Evolutionary conservation across 2,888 invertebrate species (phyloP), one percentile per base, ranked within the genome.

Genomic region (Drosophila melanosoma): DNA sequence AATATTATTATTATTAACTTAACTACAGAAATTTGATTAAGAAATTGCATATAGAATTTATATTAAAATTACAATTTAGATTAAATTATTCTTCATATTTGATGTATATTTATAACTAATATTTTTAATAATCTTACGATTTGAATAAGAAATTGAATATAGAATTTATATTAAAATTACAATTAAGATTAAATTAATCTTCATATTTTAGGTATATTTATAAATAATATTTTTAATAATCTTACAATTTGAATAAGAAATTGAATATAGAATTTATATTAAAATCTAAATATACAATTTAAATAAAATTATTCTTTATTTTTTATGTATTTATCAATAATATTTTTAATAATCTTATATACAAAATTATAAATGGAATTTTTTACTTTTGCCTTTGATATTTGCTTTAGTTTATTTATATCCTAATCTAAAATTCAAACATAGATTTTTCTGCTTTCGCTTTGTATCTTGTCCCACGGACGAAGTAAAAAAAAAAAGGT

Each of bases 311-410:
- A 12, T 20, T 45, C 20, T 3, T 7, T 3, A 45, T 45, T 45
- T 6, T 12, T 1, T 7, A 20, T 20, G 12, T 20, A 42, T 20
- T 3, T 7, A 1, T 23, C 15, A 45, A 45, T 23, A 15, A 40
- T 10, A 40, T 40, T n/a, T 10, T n/a, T 38, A 38, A 4, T n/a
- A 17, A 38, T 38, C 10, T 3, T 38, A n/a, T 1, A n/a, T 8
- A 2, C 23, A 4, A 1, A 7, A 15, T 45, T 3, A 1, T 1
- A 45, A 20, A 12, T 20, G 1, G 0, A 0, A 20, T 15, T 20
- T 40, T 45, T 8, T 2, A 15, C 23, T 45, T 8, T 8, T 3
- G 0, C 1, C 15, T 8, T 45, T 45, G 20, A 15, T 23, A 23
- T 8, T 15, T 1, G 6, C 1, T 20, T 45, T 45, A 7, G 7